phyloP scores from a whole-genome alignment of 1,140 invertebrate genomes.

The Nebria ingens region DNA sequence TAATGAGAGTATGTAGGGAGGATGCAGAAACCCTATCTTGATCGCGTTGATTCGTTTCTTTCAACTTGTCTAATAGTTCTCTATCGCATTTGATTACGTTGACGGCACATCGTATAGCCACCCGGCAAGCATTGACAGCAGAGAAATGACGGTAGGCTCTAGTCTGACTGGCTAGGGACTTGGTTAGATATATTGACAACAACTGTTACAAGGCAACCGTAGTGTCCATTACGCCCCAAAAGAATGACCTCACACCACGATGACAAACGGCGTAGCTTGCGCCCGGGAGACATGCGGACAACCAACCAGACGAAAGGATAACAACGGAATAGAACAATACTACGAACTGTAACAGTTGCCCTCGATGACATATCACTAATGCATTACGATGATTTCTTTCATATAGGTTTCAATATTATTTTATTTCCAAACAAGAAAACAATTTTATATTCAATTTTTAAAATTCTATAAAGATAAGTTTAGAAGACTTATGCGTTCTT shows the following conservation, averaged over 20 bases:
- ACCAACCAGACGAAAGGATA: background rate
- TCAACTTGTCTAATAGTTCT: background rate
- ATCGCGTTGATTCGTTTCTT: background rate
- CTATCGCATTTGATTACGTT: background rate
- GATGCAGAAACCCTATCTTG: background rate
- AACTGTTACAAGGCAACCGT: slow-evolving; percentile 4
- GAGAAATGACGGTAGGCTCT: background rate
- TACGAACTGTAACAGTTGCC: no score
- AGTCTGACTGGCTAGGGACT: background rate
- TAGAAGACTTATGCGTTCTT: no score
- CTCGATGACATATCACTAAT: no score
- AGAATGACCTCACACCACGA: background rate
- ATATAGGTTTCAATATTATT: no score
- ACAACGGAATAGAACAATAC: background rate
- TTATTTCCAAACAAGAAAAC: no score
- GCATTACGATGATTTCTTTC: no score
- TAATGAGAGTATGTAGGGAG: background rate
- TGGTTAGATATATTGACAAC: slow-evolving; percentile 1
- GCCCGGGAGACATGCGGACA: background rate
- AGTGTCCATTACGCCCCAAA: slow-evolving; percentile 3
- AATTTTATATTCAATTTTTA: no score
- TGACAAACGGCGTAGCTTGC: background rate
- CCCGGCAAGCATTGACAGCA: background rate
- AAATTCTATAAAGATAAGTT: no score
- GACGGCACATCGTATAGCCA: background rate